Conservation (phyloP, 2,888 invertebrate species). For the Eristalis pertinax region DNA sequence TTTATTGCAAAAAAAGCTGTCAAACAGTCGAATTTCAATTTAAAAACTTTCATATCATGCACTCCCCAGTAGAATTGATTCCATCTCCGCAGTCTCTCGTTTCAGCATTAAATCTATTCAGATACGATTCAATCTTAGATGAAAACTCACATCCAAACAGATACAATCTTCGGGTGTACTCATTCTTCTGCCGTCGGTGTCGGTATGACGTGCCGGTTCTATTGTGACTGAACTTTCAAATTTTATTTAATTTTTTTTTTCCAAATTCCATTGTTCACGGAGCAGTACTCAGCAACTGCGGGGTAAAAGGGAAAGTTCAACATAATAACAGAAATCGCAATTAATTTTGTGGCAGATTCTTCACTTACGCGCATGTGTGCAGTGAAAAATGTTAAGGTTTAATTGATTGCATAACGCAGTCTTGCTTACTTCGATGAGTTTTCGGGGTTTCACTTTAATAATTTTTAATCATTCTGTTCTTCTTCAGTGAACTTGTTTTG, state of each 20-base stretch:
- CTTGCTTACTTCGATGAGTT: constrained; percentile 21
- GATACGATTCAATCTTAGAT: neutral
- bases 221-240: constrained; percentile 41
- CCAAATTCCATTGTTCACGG: constrained; percentile 11
- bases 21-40: no score
- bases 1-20: no score
- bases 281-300: neutral
- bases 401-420: constrained; percentile 49
- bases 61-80: neutral
- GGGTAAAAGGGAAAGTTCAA: constrained; percentile 50
- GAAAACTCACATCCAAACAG: neutral
- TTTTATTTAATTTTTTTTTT: constrained; percentile 8
- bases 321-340: constrained; percentile 30
- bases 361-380: neutral
- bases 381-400: constrained; percentile 25
- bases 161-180: neutral
- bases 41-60: neutral
- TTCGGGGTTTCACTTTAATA: constrained; percentile 35
- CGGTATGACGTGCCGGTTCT: neutral
- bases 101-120: neutral
- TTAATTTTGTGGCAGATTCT: constrained; percentile 41
- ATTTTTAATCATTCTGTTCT: neutral
- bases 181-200: neutral
- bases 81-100: neutral
- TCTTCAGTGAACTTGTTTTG: neutral